Conservation (phyloP, 2,888 invertebrate species). For the Coremacera marginata region DNA sequence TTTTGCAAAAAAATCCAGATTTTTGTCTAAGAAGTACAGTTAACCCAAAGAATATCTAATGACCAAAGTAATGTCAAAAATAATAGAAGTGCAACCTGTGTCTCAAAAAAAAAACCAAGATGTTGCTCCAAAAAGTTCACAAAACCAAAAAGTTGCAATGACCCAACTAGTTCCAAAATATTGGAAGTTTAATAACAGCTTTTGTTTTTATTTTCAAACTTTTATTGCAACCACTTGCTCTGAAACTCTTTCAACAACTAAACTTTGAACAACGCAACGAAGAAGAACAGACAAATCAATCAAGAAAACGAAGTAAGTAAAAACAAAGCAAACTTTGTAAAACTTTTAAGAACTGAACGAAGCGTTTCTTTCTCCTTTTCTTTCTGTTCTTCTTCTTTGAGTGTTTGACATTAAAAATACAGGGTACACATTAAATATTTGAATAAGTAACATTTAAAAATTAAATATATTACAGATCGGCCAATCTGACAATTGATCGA, state of each 20-base stretch:
- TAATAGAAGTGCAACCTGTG: too few species aligned
- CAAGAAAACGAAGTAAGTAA: not conserved
- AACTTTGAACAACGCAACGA: not conserved
- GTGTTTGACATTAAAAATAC: not conserved
- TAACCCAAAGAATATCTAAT: too few species aligned
- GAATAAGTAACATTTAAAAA: not conserved
- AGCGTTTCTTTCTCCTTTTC: not conserved
- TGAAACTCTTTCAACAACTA: not conserved
- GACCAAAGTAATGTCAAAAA: too few species aligned
- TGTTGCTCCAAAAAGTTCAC: too few species aligned
- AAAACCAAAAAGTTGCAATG: too few species aligned
- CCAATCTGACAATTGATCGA: not conserved
- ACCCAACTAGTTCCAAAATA: too few species aligned
- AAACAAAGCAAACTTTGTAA: not conserved
- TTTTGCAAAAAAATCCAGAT: too few species aligned
- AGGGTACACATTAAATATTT: not conserved
- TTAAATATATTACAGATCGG: not conserved
- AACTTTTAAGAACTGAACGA: not conserved
- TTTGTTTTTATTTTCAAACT: too few species aligned
- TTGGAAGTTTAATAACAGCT: too few species aligned
- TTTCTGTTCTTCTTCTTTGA: not conserved
- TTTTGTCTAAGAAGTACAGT: too few species aligned
- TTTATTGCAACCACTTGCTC: not conserved
- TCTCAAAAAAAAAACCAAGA: too few species aligned
- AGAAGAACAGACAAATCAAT: not conserved